Evolutionary conservation across 37 sponge, comb jelly and placozoan species (phyloP).

Genomic region (Agelas oroides): DNA sequence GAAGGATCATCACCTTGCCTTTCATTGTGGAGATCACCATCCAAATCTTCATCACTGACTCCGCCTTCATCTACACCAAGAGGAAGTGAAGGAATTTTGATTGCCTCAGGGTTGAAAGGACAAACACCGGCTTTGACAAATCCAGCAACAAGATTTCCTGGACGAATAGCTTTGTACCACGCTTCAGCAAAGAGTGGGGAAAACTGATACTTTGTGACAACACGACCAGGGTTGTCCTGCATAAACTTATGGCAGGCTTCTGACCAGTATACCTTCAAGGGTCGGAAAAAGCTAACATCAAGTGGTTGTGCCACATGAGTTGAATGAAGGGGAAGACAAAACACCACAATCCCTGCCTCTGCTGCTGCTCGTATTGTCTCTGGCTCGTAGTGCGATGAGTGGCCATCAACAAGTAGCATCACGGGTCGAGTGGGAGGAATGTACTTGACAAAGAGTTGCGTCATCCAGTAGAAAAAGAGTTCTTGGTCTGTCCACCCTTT

Average conservation of each 20-base stretch:
- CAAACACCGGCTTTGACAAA: too few species aligned
- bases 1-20: too few species aligned
- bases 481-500: conserved; percentile 39
- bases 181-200: neutral
- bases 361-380: conserved; percentile 4
- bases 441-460: conserved; percentile 17
- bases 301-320: conserved; percentile 2
- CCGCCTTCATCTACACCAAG: too few species aligned
- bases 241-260: neutral
- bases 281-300: conserved; percentile 10
- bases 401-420: conserved; percentile 46
- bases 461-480: conserved; percentile 45
- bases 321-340: neutral
- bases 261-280: neutral
- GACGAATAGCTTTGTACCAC: neutral
- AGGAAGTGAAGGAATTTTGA: too few species aligned
- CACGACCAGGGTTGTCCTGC: neutral
- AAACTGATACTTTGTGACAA: conserved; percentile 2
- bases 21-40: too few species aligned
- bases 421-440: conserved; percentile 41
- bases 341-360: neutral
- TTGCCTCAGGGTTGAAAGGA: too few species aligned
- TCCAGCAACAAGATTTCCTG: too few species aligned
- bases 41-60: too few species aligned
- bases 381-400: conserved; percentile 45